Evolutionary conservation across 92 coral and sea anemone species (phyloP).

Genomic region (Heteractis magnifica): DNA sequence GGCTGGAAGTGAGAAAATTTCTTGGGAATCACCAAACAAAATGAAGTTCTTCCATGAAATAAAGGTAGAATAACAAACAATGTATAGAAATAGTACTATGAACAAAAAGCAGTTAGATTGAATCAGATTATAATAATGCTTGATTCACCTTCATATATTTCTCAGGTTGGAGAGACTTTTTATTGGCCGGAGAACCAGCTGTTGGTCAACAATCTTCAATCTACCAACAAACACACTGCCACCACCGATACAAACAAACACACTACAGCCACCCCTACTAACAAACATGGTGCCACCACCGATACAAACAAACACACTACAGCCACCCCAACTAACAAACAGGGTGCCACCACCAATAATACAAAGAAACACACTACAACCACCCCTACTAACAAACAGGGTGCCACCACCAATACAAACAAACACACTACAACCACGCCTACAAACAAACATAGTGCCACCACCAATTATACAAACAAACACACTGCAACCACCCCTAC

Average conservation of each 20-base stretch:
- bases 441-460: no score
- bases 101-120: background rate
- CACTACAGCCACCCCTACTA: background rate
- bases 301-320: background rate
- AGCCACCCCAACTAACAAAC: background rate
- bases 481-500: no score
- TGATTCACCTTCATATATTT: background rate
- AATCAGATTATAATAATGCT: background rate
- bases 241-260: background rate
- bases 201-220: background rate
- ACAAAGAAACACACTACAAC: no score
- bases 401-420: no score
- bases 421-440: no score
- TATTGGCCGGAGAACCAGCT: slow-evolving; percentile 3
- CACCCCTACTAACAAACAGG: no score
- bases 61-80: background rate
- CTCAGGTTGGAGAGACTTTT: background rate
- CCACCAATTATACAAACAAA: no score
- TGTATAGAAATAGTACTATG: background rate
- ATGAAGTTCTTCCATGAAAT: background rate
- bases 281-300: background rate
- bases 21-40: background rate
- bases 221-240: background rate
- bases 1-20: background rate
- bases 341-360: no score